Conservation (phyloP, 2,888 invertebrate species). For the Ophioninae sp. region DNA sequence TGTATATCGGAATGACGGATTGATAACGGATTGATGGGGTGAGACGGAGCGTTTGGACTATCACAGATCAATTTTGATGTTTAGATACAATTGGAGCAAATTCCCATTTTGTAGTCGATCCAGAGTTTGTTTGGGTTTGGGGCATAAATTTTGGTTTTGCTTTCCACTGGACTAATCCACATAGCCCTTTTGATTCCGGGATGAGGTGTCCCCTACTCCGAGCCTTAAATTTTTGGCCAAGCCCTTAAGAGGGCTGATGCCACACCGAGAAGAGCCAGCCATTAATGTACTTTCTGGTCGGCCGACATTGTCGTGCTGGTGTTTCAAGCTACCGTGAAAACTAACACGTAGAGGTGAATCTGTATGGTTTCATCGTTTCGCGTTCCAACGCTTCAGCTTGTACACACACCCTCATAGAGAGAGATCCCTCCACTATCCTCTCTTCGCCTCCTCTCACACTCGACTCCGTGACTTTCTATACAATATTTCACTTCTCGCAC, state of each 20-base stretch:
- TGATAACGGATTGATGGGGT: too few species aligned
- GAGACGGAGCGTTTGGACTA: too few species aligned
- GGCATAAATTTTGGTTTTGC: too few species aligned
- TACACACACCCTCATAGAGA: not conserved
- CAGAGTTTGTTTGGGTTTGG: too few species aligned
- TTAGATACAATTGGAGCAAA: not conserved
- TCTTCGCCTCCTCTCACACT: constrained; percentile 9
- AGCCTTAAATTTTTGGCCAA: constrained; percentile 19
- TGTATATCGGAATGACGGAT: too few species aligned
- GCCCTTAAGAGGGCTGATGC: constrained; percentile 39
- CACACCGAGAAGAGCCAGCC: constrained; percentile 45
- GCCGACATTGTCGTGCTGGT: constrained; percentile 31
- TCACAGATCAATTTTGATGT: too few species aligned
- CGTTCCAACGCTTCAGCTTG: constrained; percentile 13
- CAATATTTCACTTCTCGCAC: constrained; percentile 50
- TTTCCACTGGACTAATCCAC: too few species aligned
- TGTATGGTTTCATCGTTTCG: constrained; percentile 18
- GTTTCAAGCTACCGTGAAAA: not conserved
- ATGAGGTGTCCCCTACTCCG: not conserved
- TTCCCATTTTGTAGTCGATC: not conserved
- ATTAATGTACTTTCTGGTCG: constrained; percentile 53
- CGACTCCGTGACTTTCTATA: constrained; percentile 45
- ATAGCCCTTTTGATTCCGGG: not conserved
- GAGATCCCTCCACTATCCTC: not conserved
- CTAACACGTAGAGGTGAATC: not conserved